These are phyloP conservation scores for Botia kubotai DNA, from an alignment of 2,797 vertebrate species.

Conservation along the genomic window DNA sequence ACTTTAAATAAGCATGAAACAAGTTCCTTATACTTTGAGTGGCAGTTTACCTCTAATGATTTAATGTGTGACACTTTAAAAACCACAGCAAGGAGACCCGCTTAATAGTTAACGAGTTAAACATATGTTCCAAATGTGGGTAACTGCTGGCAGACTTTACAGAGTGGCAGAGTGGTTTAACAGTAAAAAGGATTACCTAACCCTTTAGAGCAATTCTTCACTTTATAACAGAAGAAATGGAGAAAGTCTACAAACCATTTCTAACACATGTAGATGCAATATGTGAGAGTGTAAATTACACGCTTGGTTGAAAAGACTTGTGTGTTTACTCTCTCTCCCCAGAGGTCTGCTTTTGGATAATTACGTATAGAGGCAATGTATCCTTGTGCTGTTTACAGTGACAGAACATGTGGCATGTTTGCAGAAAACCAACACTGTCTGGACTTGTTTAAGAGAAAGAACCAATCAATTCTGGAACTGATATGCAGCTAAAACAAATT, in stretches of 20 bases:
- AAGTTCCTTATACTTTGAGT: constrained; percentile 1
- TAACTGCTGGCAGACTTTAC: constrained; percentile 46
- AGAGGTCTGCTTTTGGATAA: constrained; percentile 66
- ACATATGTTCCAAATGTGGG: constrained; percentile 49
- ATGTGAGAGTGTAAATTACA: constrained; percentile 77
- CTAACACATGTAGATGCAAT: constrained; percentile 69
- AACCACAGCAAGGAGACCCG: constrained; percentile 15
- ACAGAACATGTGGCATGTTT: constrained; percentile 68
- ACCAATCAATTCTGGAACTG: constrained; percentile 79
- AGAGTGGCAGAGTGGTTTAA: neutral
- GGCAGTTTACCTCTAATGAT: constrained; percentile 26
- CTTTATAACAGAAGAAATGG: constrained; percentile 65
- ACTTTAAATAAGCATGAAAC: constrained; percentile 28
- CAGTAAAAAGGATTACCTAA: constrained; percentile 41
- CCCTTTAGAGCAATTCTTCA: constrained; percentile 29
- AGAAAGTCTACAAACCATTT: constrained; percentile 72
- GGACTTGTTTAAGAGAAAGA: constrained; percentile 68
- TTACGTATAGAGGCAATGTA: constrained; percentile 69
- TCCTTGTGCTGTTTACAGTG: constrained; percentile 67
- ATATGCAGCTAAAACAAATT: constrained; percentile 80
- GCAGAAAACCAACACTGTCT: constrained; percentile 69
- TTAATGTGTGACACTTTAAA: constrained; percentile 27
- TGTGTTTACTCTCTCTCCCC: constrained; percentile 73
- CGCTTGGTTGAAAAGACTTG: constrained; percentile 72
- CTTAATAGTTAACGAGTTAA: constrained; percentile 24